Base-by-base conservation (phyloP, 2,888 invertebrate genomes). In the Tiphia femorata region DNA sequence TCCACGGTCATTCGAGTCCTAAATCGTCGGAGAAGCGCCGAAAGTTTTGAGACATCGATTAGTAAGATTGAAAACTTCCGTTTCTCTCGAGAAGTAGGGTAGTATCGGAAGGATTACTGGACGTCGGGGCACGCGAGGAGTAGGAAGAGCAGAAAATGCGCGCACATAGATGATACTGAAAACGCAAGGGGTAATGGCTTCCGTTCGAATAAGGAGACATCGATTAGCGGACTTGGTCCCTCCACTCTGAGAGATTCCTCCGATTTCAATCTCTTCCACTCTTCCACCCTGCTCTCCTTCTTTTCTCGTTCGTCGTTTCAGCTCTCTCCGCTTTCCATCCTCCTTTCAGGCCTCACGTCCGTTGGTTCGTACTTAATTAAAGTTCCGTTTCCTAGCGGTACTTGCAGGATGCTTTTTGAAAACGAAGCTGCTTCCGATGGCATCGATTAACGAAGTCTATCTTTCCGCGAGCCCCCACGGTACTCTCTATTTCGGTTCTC, bases 21-120 rank as follows among this genome's bases (percentile, higher is more conserved):
- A n/a, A n/a, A n/a, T n/a, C n/a, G n/a, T 8, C 33, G n/a, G 12
- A n/a, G n/a, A 12, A n/a, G 29, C 10, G 12, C 33, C 12, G 53
- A 59, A 67, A 67, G 62, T 67, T 67, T 56, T 58, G 52, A 62
- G 65, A 62, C 62, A 62, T 62, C 66, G 62, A 66, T 62, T 67
- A 67, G 57, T 49, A 53, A 67, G 66, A 67, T 67, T 67, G 64
- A 67, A 66, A 65, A 67, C 66, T 67, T 66, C 57, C 65, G 54
- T 33, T 40, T 33, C 33, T 33, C 33, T n/a, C 33, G 33, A 14
- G 14, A 33, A 3, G 8, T 25, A 8, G 25, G 33, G 33, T n/a
- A 14, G 10, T 33, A 14, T 4, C 12, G 4, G 12, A 5, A 2
- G 33, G 33, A 7, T 33, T 3, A 6, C 12, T n/a, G 12, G 33